Evolutionary conservation across 1,140 invertebrate genomes (phyloP).

Genomic region (Zaprionus tsacasi): DNA sequence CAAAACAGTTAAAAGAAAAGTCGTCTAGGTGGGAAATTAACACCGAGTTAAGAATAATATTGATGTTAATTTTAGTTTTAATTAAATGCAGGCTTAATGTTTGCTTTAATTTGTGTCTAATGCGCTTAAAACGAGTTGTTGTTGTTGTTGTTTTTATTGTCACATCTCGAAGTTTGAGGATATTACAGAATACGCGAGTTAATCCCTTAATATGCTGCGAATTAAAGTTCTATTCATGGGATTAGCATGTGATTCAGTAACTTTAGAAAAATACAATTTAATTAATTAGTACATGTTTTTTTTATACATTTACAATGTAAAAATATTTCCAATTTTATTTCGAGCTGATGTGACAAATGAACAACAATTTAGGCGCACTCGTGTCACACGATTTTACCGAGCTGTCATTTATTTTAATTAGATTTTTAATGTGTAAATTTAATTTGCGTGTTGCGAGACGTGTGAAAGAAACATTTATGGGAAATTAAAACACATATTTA

Average conservation of each 20-base stretch:
- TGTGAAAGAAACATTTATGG: constrained; percentile 35
- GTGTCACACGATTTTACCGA: constrained; percentile 6
- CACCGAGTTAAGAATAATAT: constrained; percentile 34
- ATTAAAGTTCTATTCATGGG: not conserved
- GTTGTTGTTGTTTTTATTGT: constrained; percentile 6
- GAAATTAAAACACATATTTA: constrained; percentile 36
- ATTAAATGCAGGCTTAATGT: constrained; percentile 37
- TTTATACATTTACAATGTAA: not conserved
- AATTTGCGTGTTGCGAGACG: constrained; percentile 36
- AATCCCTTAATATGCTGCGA: constrained; percentile 5
- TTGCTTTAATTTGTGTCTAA: constrained; percentile 31
- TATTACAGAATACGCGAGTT: not conserved
- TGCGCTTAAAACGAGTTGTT: constrained; percentile 34
- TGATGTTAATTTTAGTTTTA: constrained; percentile 32
- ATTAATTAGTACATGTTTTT: not conserved
- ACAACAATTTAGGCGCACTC: constrained; percentile 31
- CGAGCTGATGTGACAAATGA: constrained; percentile 1
- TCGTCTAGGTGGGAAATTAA: constrained; percentile 33
- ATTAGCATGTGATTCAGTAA: not conserved
- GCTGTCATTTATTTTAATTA: constrained; percentile 46
- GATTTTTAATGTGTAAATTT: constrained; percentile 42
- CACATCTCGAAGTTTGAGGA: not conserved
- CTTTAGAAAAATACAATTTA: not conserved
- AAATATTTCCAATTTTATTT: constrained; percentile 13
- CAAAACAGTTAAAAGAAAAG: constrained; percentile 17